A percentile compares a stretch with the other conserved stretches of the same genome.
Conservation (phyloP, 2,888 invertebrate genomes). For the Macaria liturata region DNA sequence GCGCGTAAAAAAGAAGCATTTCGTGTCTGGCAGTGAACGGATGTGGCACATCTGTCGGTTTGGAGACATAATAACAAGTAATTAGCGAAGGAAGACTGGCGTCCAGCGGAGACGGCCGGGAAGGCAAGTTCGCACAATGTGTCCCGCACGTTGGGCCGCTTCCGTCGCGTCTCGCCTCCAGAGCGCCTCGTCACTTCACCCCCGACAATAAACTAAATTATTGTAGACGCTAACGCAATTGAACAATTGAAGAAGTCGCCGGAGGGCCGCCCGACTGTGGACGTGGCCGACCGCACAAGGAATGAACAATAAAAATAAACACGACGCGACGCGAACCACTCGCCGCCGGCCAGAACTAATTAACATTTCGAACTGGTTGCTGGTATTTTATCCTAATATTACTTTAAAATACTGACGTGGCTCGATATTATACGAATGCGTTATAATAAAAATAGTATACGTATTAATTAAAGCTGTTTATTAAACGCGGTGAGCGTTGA, state of each 20-base stretch:
- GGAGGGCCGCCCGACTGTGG: conserved; percentile 10
- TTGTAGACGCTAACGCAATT: conserved; percentile 40
- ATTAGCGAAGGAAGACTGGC: conserved; percentile 68
- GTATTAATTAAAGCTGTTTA: conserved; percentile 54
- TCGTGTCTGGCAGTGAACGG: conserved; percentile 54
- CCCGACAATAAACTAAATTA: conserved; percentile 42
- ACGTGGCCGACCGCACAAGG: conserved; percentile 24
- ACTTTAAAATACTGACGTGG: conserved; percentile 31
- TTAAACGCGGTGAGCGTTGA: conserved; percentile 61
- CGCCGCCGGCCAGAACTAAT: conserved; percentile 32
- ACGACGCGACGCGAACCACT: conserved; percentile 24
- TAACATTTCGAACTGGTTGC: conserved; percentile 38
- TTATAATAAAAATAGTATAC: conserved; percentile 46
- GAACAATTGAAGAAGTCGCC: conserved; percentile 42
- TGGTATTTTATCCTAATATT: conserved; percentile 35
- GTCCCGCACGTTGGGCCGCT: conserved; percentile 69
- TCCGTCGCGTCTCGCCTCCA: conserved; percentile 47
- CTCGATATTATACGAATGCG: conserved; percentile 37
- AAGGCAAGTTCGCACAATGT: conserved; percentile 75
- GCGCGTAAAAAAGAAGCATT: conserved; percentile 43
- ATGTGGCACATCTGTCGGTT: conserved; percentile 79
- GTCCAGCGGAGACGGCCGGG: conserved; percentile 46
- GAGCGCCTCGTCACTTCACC: conserved; percentile 25
- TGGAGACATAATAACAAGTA: conserved; percentile 76
- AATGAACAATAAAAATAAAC: conserved; percentile 31